Conservation (phyloP, 1,140 invertebrate genomes). For the Rhizoglyphus robini region DNA sequence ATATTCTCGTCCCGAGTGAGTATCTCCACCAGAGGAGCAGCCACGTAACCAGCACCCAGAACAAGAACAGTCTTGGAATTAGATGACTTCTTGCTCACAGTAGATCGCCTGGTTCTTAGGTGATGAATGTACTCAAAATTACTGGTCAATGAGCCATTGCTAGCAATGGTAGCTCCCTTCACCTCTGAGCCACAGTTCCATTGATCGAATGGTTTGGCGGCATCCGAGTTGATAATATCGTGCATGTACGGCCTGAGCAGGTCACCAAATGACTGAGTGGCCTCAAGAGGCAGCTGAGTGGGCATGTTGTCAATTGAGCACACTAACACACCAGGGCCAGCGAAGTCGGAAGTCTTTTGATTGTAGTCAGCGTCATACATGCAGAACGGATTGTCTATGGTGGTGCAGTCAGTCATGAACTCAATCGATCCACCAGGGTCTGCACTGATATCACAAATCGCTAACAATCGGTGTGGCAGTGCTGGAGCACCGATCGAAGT, state of each 20-base stretch:
- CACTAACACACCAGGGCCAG: constrained; percentile 77
- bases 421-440: constrained; percentile 98
- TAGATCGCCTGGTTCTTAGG: constrained; percentile 44
- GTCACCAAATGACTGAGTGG: constrained; percentile 94
- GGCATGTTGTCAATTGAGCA: constrained; percentile 99
- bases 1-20: constrained; percentile 62
- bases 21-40: constrained; percentile 83
- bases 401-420: constrained; percentile 99
- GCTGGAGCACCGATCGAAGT: constrained; percentile 54
- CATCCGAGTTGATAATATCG: constrained; percentile 77
- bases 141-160: constrained; percentile 78
- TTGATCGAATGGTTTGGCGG: constrained; percentile 61
- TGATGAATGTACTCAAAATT: constrained; percentile 91
- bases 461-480: constrained; percentile 61
- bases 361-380: constrained; percentile 96
- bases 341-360: constrained; percentile 52
- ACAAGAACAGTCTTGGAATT: constrained; percentile 53
- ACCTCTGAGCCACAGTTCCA: constrained; percentile 62
- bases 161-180: constrained; percentile 81
- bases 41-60: constrained; percentile 87
- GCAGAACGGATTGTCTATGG: constrained; percentile 96
- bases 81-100: constrained; percentile 20
- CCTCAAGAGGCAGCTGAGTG: constrained; percentile 88
- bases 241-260: constrained; percentile 71
- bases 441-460: constrained; percentile 94